phyloP scores from a whole-genome alignment of 1,140 invertebrate genomes.

The Pararge aegeria region DNA sequence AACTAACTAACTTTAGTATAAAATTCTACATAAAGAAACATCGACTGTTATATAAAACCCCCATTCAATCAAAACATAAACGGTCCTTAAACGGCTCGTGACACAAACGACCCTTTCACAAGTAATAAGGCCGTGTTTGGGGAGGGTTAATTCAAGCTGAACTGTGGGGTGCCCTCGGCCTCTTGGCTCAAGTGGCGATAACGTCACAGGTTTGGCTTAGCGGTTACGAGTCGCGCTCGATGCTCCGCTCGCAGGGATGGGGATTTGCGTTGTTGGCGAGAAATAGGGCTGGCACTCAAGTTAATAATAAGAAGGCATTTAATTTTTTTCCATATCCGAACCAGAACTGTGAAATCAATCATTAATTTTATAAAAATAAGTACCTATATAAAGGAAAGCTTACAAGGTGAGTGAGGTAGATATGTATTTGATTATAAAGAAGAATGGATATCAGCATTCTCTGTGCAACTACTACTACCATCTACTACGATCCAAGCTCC shows the following conservation, averaged over 20 bases:
- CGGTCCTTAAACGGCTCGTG: not conserved
- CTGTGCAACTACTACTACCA: no score
- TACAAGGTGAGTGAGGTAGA: no score
- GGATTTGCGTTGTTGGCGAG: conserved; percentile 52
- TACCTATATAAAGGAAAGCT: no score
- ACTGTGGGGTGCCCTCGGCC: not conserved
- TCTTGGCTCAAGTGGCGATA: conserved; percentile 42
- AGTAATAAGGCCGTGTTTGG: not conserved
- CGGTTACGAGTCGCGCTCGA: conserved; percentile 69
- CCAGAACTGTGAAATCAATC: no score
- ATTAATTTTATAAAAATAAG: no score
- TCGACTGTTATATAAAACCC: not conserved
- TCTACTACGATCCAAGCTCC: no score
- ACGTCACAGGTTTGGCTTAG: conserved; percentile 68
- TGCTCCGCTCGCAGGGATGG: conserved; percentile 58
- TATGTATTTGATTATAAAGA: no score
- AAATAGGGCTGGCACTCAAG: conserved; percentile 43
- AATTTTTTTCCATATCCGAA: no score
- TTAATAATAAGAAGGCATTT: not conserved
- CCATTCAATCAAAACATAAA: not conserved
- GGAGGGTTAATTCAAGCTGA: not conserved
- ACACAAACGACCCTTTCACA: not conserved
- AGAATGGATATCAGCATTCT: no score
- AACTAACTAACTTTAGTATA: no score
- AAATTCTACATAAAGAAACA: no score